phyloP scores from a whole-genome alignment of 2,888 invertebrate species.

The Leptarthrus brevirostris region DNA sequence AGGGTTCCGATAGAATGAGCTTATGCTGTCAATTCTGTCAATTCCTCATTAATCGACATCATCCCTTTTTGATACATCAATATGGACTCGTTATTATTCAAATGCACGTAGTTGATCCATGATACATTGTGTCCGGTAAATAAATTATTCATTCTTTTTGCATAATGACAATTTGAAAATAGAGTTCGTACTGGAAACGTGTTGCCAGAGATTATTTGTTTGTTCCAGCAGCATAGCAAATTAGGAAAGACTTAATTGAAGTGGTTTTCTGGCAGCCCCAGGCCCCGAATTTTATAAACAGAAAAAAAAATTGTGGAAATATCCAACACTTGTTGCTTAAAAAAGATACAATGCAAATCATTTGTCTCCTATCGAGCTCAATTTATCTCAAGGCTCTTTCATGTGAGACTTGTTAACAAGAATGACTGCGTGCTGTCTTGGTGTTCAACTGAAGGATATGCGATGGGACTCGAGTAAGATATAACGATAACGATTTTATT shows the following conservation, averaged over 20 bases:
- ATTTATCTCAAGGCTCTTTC: slow-evolving; percentile 48
- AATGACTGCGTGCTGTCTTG: neutral
- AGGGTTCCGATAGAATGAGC: neutral
- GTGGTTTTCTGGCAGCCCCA: neutral
- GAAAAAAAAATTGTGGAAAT: neutral
- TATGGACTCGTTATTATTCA: neutral
- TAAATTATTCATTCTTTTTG: neutral
- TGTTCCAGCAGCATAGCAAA: neutral
- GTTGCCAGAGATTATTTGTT: neutral
- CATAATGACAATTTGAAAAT: neutral
- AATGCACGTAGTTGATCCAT: neutral
- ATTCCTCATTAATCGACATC: neutral
- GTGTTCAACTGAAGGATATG: neutral
- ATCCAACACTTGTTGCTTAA: neutral
- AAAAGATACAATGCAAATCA: neutral
- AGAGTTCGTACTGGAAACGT: neutral
- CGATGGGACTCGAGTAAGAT: no score
- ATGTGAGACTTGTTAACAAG: slow-evolving; percentile 26
- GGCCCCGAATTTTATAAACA: neutral
- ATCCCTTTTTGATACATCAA: neutral
- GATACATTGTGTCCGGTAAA: slow-evolving; percentile 1
- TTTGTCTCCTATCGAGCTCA: slow-evolving; percentile 48
- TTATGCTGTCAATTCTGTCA: neutral
- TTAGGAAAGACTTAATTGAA: neutral
- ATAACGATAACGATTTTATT: neutral